These are phyloP conservation scores for Odontesthes bonariensis DNA, from an alignment of 2,113 vertebrate species.

Conservation along the genomic window DNA sequence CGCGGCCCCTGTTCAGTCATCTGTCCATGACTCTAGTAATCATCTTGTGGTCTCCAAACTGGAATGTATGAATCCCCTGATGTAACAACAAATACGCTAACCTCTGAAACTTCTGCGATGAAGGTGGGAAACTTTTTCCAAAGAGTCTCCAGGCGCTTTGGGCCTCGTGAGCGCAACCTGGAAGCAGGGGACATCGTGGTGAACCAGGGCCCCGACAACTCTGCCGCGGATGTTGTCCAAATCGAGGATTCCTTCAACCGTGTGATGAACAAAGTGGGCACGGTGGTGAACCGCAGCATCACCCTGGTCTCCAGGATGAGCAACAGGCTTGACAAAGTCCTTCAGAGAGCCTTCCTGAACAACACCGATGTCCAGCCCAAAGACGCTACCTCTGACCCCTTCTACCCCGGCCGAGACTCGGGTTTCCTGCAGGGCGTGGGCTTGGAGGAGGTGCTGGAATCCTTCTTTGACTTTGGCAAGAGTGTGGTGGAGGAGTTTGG, in stretches of 20 bases:
- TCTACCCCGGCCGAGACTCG: slow-evolving; percentile 58
- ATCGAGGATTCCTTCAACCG: slow-evolving; percentile 86
- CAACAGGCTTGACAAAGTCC: slow-evolving; percentile 83
- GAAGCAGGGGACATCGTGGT: slow-evolving; percentile 70
- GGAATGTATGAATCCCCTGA: neutral
- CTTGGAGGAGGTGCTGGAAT: slow-evolving; percentile 84
- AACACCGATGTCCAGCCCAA: slow-evolving; percentile 34
- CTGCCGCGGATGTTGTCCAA: slow-evolving; percentile 79
- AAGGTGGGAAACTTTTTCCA: slow-evolving; percentile 88
- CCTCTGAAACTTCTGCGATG: neutral
- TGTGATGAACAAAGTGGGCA: slow-evolving; percentile 76
- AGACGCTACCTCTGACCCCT: slow-evolving; percentile 52
- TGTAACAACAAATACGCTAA: neutral
- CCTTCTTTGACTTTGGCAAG: slow-evolving; percentile 87
- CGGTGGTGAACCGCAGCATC: slow-evolving; percentile 84
- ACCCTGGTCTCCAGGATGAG: slow-evolving; percentile 85
- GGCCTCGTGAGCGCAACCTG: slow-evolving; percentile 62
- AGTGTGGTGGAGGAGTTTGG: slow-evolving; percentile 86
- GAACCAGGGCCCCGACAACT: slow-evolving; percentile 59
- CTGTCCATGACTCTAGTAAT: neutral
- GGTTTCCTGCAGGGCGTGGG: slow-evolving; percentile 82
- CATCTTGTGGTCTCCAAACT: neutral
- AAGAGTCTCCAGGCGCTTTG: slow-evolving; percentile 83
- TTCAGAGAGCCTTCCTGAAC: slow-evolving; percentile 85
- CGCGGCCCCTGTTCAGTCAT: neutral